phyloP scores from a whole-genome alignment of 2,113 vertebrate genomes.

The Herpetotheres cachinnans region DNA sequence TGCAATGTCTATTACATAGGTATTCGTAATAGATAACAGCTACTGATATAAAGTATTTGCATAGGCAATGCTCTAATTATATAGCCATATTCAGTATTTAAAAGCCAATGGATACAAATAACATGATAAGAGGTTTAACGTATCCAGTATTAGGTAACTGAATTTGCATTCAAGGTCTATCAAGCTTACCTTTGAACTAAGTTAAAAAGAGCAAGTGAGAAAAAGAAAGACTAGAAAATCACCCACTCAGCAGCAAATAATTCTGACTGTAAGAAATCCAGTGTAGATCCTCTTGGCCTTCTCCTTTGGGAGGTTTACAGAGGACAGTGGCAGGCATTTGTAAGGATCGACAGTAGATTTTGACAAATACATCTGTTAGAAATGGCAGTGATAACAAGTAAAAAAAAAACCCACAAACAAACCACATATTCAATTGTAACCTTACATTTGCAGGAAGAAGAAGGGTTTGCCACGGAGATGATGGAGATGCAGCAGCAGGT shows the following conservation, averaged over 20 bases:
- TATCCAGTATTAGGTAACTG: constrained; percentile 7
- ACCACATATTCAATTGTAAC: not conserved
- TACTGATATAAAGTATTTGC: not conserved
- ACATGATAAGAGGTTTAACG: constrained; percentile 1
- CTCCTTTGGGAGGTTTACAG: not conserved
- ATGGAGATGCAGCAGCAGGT: not conserved
- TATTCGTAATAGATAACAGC: not conserved
- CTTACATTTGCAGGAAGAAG: not conserved
- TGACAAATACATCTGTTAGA: not conserved
- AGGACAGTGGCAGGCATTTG: not conserved
- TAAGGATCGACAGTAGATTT: not conserved
- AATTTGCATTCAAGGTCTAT: constrained; percentile 15
- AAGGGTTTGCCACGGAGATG: not conserved
- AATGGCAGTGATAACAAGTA: not conserved
- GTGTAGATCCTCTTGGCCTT: not conserved
- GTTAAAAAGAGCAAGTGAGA: not conserved
- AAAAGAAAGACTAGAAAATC: not conserved
- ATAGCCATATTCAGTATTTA: not conserved
- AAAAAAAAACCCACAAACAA: rapidly evolving
- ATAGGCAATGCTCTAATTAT: not conserved
- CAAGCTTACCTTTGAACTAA: constrained; percentile 40
- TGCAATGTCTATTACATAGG: not conserved
- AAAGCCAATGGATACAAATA: not conserved
- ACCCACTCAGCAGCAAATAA: not conserved
- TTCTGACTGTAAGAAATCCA: not conserved